Conservation (phyloP, 2,888 invertebrate genomes). For the Diachrysia chrysitis region DNA sequence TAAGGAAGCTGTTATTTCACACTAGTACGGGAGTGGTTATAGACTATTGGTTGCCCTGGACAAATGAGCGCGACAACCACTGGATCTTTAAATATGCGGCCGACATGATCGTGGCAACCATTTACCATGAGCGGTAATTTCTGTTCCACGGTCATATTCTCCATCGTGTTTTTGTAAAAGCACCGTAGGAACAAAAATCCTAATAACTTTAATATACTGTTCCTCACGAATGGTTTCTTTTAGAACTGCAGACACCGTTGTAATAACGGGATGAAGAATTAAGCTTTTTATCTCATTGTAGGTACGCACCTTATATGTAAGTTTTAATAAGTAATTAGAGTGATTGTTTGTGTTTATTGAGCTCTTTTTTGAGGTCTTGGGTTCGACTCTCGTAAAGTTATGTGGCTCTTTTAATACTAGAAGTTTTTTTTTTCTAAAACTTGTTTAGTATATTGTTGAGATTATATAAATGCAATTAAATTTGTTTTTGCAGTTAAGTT, state of each 20-base stretch:
- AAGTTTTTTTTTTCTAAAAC: background rate
- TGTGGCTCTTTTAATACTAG: background rate
- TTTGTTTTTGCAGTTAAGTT: too few relatives aligned
- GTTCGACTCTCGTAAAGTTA: background rate
- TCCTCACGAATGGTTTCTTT: background rate
- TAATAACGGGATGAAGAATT: conserved; percentile 1
- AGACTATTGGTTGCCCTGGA: too few relatives aligned
- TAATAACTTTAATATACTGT: background rate
- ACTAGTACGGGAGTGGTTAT: too few relatives aligned
- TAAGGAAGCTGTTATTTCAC: too few relatives aligned
- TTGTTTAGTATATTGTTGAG: too few relatives aligned
- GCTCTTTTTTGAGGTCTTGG: background rate
- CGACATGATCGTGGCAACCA: too few relatives aligned
- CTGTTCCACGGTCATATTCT: too few relatives aligned
- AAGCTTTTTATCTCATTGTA: background rate
- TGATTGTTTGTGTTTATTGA: background rate
- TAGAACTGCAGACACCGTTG: background rate
- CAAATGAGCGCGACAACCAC: too few relatives aligned
- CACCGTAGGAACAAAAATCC: background rate
- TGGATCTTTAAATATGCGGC: too few relatives aligned
- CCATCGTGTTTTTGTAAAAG: too few relatives aligned
- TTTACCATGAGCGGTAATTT: too few relatives aligned
- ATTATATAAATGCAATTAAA: too few relatives aligned
- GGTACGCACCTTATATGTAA: background rate
- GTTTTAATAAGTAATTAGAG: background rate